Base-by-base conservation (phyloP, 2,113 vertebrate species). In the Ranitomeya imitator region DNA sequence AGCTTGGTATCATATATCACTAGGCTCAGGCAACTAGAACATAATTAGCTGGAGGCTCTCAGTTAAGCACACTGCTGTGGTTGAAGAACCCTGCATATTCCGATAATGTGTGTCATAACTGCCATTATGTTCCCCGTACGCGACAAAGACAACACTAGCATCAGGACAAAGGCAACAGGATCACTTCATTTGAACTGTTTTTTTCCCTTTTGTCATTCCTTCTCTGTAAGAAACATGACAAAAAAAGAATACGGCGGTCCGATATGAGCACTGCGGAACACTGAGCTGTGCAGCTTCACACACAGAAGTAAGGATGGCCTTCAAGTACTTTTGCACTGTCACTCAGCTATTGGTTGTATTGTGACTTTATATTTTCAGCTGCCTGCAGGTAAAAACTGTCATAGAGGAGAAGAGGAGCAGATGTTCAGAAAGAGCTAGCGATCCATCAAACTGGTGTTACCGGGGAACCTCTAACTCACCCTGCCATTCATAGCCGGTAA, bases 1-100 rank as follows among this genome's bases (percentile, higher is more conserved):
- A 89, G 74, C 81, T 67, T 65, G 51, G 52, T 57, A 31, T 79
- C 82, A 79, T 89, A 67, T 15, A 89, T 89, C 87, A 85, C 73
- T 79, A 79, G 54, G 74, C 82, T 65, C 73, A 37, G 87, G 80
- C 60, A 79, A 79, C 81, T 67, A 78, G 87, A 89, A 89, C 82
- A 61, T 84, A 84, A 89, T 89, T 89, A 89, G 87, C 81, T 89
- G 26, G 60, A 85, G 87, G 87, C 87, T 89, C 65, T 21, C 26
- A 7, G 73, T 84, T 89, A 67, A 79, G 71, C 81, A 79, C 87
- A 79, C 45, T 85, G 87, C 74, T 55, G 73, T 85, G 87, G 51
- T 45, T 78, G 87, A 89, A 16, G 31, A 89, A 79, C 81, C 71
- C 60, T 80, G 86, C 86, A n/a, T 79, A 87, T 87, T 87, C 69